A percentile compares a stretch with the other conserved stretches of the same genome.
Evolutionary conservation across 2,888 invertebrate genomes (phyloP).

Genomic region (Gortyna flavago): DNA sequence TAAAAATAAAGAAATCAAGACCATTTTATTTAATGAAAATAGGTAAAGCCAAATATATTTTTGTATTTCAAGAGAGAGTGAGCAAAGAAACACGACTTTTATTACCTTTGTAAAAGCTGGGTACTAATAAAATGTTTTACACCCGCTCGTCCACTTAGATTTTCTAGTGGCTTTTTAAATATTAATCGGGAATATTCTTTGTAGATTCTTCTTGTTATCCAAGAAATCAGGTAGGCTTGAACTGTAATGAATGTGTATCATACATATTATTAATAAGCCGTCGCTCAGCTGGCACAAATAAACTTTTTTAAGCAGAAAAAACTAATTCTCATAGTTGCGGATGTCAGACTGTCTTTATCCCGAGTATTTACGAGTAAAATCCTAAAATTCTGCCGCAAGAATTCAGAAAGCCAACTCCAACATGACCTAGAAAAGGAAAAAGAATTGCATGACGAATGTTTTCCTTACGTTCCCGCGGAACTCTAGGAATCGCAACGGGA

Average conservation of each 20-base stretch:
- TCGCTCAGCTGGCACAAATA: neutral
- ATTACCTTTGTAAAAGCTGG: slow-evolving; percentile 35
- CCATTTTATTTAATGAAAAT: slow-evolving; percentile 31
- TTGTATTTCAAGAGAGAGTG: slow-evolving; percentile 2
- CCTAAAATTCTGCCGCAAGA: slow-evolving; percentile 12
- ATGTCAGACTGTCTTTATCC: slow-evolving; percentile 7
- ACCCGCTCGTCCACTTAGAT: neutral
- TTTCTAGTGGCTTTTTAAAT: slow-evolving; percentile 3
- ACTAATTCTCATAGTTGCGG: neutral
- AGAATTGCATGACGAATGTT: slow-evolving; percentile 30
- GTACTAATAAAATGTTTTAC: slow-evolving; percentile 45
- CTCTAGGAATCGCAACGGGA: slow-evolving; percentile 29
- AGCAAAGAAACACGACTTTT: slow-evolving; percentile 26
- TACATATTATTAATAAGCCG: no score
- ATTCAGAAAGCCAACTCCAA: neutral
- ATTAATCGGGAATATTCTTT: neutral
- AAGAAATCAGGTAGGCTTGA: neutral
- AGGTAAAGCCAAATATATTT: slow-evolving; percentile 8
- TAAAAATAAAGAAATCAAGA: neutral
- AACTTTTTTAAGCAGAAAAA: neutral
- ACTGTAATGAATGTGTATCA: neutral
- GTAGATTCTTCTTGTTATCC: neutral
- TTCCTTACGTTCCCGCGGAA: slow-evolving; percentile 20
- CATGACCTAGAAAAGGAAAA: slow-evolving; percentile 17
- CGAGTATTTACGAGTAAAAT: slow-evolving; percentile 2